These are phyloP conservation scores for Aphaenogaster rudis DNA, from an alignment of 1,140 invertebrate species.

Conservation along the genomic window DNA sequence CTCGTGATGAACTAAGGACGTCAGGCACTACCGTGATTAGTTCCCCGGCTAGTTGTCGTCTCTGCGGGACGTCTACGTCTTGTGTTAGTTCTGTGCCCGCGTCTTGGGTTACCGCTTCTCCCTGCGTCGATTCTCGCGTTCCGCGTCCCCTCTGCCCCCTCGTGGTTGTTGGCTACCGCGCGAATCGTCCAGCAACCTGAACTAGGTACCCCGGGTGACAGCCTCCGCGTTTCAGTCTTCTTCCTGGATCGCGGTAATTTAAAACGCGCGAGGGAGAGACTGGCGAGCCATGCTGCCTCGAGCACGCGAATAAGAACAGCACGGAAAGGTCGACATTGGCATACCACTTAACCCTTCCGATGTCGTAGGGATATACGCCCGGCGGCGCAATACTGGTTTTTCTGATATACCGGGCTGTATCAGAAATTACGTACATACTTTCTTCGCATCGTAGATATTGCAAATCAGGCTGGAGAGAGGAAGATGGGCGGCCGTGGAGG, in stretches of 20 bases:
- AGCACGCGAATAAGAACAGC: slow-evolving; percentile 39
- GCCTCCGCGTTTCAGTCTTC: slow-evolving; percentile 28
- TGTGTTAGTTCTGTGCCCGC: slow-evolving; percentile 39
- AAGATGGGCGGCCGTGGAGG: background rate
- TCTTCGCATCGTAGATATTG: slow-evolving; percentile 6
- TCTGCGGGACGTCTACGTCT: slow-evolving; percentile 78
- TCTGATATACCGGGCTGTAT: background rate
- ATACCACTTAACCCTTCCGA: slow-evolving; percentile 54
- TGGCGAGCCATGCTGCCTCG: slow-evolving; percentile 31
- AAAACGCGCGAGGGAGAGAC: slow-evolving; percentile 36
- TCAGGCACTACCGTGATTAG: slow-evolving; percentile 76
- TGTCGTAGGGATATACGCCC: slow-evolving; percentile 25
- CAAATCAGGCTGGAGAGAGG: background rate
- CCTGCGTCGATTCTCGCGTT: slow-evolving; percentile 35
- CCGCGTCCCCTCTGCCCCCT: background rate
- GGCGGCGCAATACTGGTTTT: slow-evolving; percentile 15
- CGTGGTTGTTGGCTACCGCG: slow-evolving; percentile 35
- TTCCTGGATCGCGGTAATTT: slow-evolving; percentile 60
- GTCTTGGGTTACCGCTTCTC: slow-evolving; percentile 59
- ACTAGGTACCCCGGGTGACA: slow-evolving; percentile 48
- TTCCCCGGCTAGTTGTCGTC: slow-evolving; percentile 80
- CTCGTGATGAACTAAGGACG: slow-evolving; percentile 74
- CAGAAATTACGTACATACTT: slow-evolving; percentile 15
- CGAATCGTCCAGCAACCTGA: slow-evolving; percentile 26
- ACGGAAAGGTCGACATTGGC: slow-evolving; percentile 35